phyloP scores from a whole-genome alignment of 1,140 invertebrate species.

The Pomacea maculata region DNA sequence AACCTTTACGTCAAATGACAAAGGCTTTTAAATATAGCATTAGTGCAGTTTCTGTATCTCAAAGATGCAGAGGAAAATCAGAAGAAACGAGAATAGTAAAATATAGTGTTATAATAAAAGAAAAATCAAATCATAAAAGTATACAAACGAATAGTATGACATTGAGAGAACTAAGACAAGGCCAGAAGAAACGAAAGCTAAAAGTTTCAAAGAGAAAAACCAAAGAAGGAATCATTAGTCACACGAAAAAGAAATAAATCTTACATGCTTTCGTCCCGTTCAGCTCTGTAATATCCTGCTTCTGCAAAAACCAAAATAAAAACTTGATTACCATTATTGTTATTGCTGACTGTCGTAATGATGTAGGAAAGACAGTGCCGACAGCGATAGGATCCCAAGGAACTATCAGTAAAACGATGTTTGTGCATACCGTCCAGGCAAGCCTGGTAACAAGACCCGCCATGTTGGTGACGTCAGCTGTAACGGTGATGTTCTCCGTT shows the following conservation, averaged over 20 bases:
- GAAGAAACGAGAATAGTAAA: not conserved
- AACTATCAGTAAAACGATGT: not conserved
- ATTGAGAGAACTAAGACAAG: not conserved
- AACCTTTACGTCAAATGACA: not conserved
- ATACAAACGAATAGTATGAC: not conserved
- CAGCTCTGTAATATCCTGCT: not conserved
- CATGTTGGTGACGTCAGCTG: conserved; percentile 12
- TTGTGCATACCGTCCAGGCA: not conserved
- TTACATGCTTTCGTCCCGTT: not conserved
- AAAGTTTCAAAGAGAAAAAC: not conserved
- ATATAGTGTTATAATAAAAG: not conserved
- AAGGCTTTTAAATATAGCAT: not conserved
- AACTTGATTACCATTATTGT: not conserved
- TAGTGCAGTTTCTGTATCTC: too few relatives aligned
- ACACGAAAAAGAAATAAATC: too few relatives aligned
- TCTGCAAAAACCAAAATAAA: not conserved
- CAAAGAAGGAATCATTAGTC: not conserved
- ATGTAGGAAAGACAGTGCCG: not conserved
- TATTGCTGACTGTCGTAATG: not conserved
- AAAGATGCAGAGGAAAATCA: too few relatives aligned
- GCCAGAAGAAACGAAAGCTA: not conserved
- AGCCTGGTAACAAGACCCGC: conserved; percentile 11
- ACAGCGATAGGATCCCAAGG: not conserved
- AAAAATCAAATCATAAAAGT: not conserved
- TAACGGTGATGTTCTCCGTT: conserved; percentile 5